These are phyloP conservation scores for Polydrusus pterygomalis DNA, from an alignment of 2,888 invertebrate genomes.

Conservation along the genomic window DNA sequence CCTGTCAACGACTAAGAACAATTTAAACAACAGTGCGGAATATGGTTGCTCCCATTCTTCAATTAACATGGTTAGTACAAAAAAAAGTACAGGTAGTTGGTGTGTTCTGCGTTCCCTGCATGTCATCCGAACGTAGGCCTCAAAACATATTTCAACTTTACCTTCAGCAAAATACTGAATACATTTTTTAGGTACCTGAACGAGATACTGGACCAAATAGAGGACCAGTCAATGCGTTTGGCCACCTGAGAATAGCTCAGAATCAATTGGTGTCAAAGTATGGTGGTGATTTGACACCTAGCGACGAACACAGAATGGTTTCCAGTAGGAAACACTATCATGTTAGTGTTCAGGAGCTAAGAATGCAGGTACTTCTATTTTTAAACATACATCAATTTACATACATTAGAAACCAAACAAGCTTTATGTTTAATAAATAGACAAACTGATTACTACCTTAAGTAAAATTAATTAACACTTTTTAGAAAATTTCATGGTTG, in stretches of 20 bases:
- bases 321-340: constrained; percentile 76
- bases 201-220: constrained; percentile 73
- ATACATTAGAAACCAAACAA: too few species aligned
- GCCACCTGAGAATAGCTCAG: constrained; percentile 64
- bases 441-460: too few species aligned
- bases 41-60: constrained; percentile 64
- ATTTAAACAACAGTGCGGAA: constrained; percentile 64
- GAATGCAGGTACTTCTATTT: constrained; percentile 73
- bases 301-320: constrained; percentile 65
- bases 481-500: neutral
- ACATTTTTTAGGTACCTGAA: constrained; percentile 70
- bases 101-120: neutral
- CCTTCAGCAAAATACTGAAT: too few species aligned
- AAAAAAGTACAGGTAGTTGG: neutral
- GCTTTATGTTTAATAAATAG: too few species aligned
- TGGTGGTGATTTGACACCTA: constrained; percentile 59
- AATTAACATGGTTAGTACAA: constrained; percentile 68
- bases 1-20: constrained; percentile 62
- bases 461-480: too few species aligned
- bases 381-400: neutral
- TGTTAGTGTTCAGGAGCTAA: constrained; percentile 77
- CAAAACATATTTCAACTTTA: too few species aligned
- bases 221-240: constrained; percentile 65
- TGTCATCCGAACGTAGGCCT: too few species aligned
- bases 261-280: constrained; percentile 62